Conservation (phyloP, 2,797 vertebrate genomes). For the Phoxinus dragarum region DNA sequence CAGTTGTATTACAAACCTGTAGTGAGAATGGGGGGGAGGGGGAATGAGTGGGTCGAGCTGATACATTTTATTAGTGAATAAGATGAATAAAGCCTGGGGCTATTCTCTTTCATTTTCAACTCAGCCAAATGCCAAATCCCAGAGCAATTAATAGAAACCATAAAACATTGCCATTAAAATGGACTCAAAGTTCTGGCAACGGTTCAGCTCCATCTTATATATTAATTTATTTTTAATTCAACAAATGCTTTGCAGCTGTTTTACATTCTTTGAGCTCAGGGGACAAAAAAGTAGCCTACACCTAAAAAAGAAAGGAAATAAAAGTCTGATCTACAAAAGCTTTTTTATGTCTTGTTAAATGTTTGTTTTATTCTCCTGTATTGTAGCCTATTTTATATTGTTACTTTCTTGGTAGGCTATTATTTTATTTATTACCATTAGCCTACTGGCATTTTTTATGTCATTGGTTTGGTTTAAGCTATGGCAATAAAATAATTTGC, state of each 20-base stretch:
- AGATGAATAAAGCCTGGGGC: conserved; percentile 71
- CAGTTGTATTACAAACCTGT: conserved; percentile 71
- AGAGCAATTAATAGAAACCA: conserved; percentile 76
- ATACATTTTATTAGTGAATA: conserved; percentile 76
- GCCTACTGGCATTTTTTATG: neutral
- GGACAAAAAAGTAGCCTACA: conserved; percentile 20
- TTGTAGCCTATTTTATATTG: neutral
- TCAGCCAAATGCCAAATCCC: conserved; percentile 73
- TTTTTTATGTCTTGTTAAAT: neutral
- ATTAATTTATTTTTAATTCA: conserved; percentile 82
- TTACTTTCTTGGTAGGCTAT: neutral
- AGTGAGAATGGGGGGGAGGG: conserved; percentile 63
- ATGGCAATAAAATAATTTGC: neutral
- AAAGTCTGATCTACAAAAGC: neutral
- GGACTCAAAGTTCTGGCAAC: conserved; percentile 75
- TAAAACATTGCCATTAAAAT: conserved; percentile 79
- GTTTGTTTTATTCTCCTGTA: neutral
- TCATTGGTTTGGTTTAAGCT: neutral
- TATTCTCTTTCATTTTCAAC: conserved; percentile 72
- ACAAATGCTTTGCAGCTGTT: conserved; percentile 83
- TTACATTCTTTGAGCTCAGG: conserved; percentile 67
- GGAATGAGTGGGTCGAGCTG: conserved; percentile 41
- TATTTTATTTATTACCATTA: neutral
- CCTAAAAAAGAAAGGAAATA: neutral
- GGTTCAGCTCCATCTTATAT: conserved; percentile 77